Base-by-base conservation (phyloP, 53 echinoderm and acorn worm genomes). In the Holothuria leucospilota region DNA sequence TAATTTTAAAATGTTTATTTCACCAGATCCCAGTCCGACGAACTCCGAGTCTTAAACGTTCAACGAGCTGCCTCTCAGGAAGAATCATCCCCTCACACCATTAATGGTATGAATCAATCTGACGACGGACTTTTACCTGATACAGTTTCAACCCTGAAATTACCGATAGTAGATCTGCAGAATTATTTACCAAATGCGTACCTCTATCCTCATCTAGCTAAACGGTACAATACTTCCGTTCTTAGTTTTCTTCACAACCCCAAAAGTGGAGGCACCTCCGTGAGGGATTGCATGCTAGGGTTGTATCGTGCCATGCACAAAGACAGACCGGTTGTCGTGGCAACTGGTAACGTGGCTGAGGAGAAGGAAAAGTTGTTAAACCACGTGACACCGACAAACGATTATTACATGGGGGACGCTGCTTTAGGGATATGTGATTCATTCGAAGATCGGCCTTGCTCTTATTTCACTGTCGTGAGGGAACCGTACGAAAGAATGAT, bases 331-430 rank as follows among this genome's bases (percentile, higher is more conserved):
- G 56, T 58, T n/a, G 59, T 58, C 25, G 49, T 78, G 59, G 78
- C 78, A 20, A 51, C 52, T 13, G 59, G 52, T n/a, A 78, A 29
- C 27, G 58, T 18, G 11, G 78, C 20, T n/a, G 29, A 78, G n/a
- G 23, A 34, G 34, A 34, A 34, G 34, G 34, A 34, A 34, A 34
- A 34, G 34, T 34, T 34, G 34, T 34, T 34, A 8, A 78, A 78
- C 24, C 59, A 78, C 11, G 25, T 28, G 59, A 59, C 58, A 23
- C 7, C 59, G 4, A n/a, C 21, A 12, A 78, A 58, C n/a, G 78
- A 78, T 11, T 78, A 78, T 29, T 78, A 58, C 59, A 78, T 78
- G 78, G 78, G 78, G 23, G 78, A 78, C 25, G 25, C 78, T 15
- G 56, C 29, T 13, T 53, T 78, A 26, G 78, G 78, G 29, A 78